These are phyloP conservation scores for Petrocephalus sullivani DNA, from an alignment of 2,797 vertebrate species.

Conservation along the genomic window DNA sequence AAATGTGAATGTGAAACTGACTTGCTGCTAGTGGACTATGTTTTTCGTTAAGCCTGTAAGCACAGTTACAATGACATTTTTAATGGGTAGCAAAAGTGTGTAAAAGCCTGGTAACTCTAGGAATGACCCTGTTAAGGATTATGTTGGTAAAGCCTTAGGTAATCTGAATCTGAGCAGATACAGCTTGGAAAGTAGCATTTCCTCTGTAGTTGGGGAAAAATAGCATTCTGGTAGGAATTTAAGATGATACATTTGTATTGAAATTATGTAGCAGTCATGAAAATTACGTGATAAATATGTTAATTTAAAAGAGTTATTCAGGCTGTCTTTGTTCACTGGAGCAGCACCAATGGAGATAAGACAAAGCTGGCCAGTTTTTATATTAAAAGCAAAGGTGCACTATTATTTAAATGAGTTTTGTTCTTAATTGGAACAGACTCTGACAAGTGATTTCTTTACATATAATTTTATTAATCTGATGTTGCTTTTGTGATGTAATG, in stretches of 20 bases:
- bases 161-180: not conserved
- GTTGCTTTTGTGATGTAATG: not conserved
- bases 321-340: not conserved
- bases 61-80: not conserved
- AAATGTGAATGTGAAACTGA: not conserved
- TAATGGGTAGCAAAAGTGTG: not conserved
- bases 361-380: not conserved
- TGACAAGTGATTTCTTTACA: not conserved
- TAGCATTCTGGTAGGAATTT: not conserved
- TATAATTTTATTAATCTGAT: not conserved
- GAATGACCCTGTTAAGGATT: not conserved
- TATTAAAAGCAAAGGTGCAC: constrained; percentile 7
- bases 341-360: constrained; percentile 7
- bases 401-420: not conserved
- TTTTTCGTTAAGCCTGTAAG: not conserved
- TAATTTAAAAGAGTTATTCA: constrained; percentile 2
- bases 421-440: not conserved
- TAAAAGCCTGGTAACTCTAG: not conserved
- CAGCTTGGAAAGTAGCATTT: not conserved
- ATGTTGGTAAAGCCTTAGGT: not conserved
- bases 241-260: not conserved
- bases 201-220: not conserved
- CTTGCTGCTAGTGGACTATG: not conserved
- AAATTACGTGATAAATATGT: constrained; percentile 8
- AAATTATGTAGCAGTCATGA: not conserved